These are phyloP conservation scores for Eulacestoma nigropectus DNA, from an alignment of 2,113 vertebrate genomes.

Conservation along the genomic window DNA sequence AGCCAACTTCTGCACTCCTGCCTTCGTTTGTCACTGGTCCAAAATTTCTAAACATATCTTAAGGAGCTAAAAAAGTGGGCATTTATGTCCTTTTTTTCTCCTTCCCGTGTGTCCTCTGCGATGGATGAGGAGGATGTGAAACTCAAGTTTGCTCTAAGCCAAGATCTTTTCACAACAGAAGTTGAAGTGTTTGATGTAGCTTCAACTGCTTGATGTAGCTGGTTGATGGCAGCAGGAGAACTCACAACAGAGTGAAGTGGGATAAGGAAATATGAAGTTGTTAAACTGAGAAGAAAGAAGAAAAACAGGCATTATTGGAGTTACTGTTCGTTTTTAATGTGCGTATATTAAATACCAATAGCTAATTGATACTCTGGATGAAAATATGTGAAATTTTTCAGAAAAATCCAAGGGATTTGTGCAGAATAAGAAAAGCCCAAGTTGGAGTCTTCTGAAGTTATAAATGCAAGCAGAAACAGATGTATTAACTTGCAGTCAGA, in stretches of 20 bases:
- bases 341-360: not conserved
- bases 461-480: not conserved
- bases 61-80: not conserved
- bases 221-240: not conserved
- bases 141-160: not conserved
- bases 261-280: not conserved
- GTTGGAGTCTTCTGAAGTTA: not conserved
- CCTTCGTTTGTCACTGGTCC: not conserved
- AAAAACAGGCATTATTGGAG: not conserved
- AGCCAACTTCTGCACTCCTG: not conserved
- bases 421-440: not conserved
- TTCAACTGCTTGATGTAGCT: not conserved
- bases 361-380: not conserved
- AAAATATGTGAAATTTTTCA: not conserved
- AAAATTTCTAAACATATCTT: not conserved
- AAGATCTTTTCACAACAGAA: not conserved
- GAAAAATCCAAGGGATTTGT: not conserved
- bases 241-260: not conserved
- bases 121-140: not conserved
- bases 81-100: not conserved
- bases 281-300: not conserved
- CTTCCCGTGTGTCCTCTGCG: rapidly evolving
- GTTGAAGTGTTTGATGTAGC: not conserved
- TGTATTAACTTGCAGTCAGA: not conserved
- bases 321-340: not conserved